Percentiles rank a stretch among this genome's conserved stretches.
Conservation (phyloP, 2,113 vertebrate genomes). For the Struthidea cinerea region DNA sequence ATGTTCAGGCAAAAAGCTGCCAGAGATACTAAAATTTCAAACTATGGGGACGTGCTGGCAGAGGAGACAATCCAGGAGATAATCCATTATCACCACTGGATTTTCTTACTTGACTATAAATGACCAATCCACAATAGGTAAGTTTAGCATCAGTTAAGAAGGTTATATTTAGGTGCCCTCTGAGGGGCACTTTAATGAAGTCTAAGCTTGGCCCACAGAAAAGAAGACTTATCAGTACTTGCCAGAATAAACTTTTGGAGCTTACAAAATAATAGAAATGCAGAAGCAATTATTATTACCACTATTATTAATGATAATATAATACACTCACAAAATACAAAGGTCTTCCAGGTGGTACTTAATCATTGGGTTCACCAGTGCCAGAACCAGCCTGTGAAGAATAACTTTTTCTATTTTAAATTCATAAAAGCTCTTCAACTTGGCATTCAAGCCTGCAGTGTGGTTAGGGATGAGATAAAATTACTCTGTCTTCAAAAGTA, state of each 20-base stretch:
- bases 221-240: neutral
- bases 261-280: neutral
- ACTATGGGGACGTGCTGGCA: neutral
- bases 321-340: neutral
- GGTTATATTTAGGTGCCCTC: neutral
- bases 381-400: neutral
- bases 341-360: neutral
- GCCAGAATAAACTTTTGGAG: neutral
- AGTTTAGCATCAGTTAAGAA: neutral
- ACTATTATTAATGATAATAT: neutral
- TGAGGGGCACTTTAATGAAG: neutral
- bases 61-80: neutral
- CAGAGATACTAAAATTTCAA: neutral
- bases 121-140: neutral
- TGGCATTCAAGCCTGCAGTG: accelerated
- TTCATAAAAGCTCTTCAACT: neutral
- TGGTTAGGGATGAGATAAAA: neutral
- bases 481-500: neutral
- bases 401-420: neutral
- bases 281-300: neutral
- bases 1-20: neutral
- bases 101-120: neutral
- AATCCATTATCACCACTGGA: neutral
- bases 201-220: neutral
- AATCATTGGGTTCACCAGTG: neutral